phyloP scores from a whole-genome alignment of 2,888 invertebrate genomes.

The Melinopterus prodromus region DNA sequence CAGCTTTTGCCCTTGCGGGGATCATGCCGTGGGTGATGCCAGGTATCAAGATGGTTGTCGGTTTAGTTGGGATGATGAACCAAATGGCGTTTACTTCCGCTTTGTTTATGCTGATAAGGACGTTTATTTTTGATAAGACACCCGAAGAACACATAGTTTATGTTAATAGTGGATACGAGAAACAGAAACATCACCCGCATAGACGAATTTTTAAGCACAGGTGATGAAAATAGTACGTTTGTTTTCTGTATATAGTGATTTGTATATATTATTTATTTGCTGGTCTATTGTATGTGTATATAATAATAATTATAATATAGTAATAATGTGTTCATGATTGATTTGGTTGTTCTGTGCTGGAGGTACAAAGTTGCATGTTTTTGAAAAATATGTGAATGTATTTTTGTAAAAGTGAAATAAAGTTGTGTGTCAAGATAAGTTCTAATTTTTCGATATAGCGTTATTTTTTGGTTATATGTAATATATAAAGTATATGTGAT shows the following conservation, averaged over 20 bases:
- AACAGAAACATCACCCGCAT: conserved; percentile 53
- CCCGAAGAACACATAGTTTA: conserved; percentile 66
- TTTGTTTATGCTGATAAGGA: conserved; percentile 65
- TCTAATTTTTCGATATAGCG: no score
- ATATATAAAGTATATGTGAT: no score
- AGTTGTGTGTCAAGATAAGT: no score
- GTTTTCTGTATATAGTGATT: conserved; percentile 9
- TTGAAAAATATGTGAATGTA: no score
- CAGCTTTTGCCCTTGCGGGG: conserved; percentile 72
- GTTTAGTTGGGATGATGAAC: conserved; percentile 69
- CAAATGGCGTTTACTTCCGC: conserved; percentile 73
- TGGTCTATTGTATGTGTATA: neutral
- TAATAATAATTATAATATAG: neutral
- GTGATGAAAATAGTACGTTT: conserved; percentile 13
- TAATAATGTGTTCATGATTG: no score
- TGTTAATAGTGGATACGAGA: conserved; percentile 66
- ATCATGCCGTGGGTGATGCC: conserved; percentile 74
- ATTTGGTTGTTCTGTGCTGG: no score
- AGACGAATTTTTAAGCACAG: conserved; percentile 13
- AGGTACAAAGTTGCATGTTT: no score
- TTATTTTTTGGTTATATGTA: no score
- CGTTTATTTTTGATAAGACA: conserved; percentile 66
- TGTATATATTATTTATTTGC: conserved; percentile 11
- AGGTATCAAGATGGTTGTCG: conserved; percentile 71
- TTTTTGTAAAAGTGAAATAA: no score